Conservation (phyloP, 1,140 invertebrate genomes). For the Drosophila seguyi region DNA sequence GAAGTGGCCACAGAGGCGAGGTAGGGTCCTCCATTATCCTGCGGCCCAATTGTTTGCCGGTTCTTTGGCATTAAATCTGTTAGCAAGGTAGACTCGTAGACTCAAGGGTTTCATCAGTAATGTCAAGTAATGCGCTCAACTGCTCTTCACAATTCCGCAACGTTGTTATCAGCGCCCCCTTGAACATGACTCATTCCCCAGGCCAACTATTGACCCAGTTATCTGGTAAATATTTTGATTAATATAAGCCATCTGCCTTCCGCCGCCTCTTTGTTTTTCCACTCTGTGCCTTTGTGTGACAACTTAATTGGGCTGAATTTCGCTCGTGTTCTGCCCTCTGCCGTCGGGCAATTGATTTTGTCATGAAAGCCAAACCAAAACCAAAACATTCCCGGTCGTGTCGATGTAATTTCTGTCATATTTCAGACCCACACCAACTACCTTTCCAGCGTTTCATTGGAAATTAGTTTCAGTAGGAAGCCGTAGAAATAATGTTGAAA, state of each 20-base stretch:
- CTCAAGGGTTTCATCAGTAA: conserved; percentile 11
- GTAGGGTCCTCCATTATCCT: conserved; percentile 29
- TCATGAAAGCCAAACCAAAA: conserved; percentile 46
- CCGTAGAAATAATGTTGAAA: conserved; percentile 22
- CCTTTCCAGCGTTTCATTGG: conserved; percentile 2
- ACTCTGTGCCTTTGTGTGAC: conserved; percentile 21
- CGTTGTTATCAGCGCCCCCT: neutral
- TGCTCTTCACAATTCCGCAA: neutral
- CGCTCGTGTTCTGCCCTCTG: conserved; percentile 21
- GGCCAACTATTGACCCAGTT: conserved; percentile 12
- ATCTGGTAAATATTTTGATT: conserved; percentile 18
- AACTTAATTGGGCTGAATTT: conserved; percentile 52
- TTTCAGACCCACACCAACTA: conserved; percentile 20
- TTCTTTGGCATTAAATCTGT: conserved; percentile 14
- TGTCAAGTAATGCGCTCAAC: conserved; percentile 20
- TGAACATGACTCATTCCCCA: conserved; percentile 10
- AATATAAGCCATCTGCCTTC: conserved; percentile 1
- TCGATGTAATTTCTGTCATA: conserved; percentile 37
- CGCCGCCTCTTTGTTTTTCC: conserved; percentile 9
- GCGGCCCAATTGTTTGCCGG: conserved; percentile 18
- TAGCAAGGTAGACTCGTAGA: conserved; percentile 19
- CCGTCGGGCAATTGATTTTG: conserved; percentile 56
- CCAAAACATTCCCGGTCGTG: conserved; percentile 31
- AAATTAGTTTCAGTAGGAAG: conserved; percentile 18
- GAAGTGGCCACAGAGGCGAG: conserved; percentile 14